phyloP scores from a whole-genome alignment of 37 sponge, comb jelly and placozoan species.

The Dysidea cf. avara region DNA sequence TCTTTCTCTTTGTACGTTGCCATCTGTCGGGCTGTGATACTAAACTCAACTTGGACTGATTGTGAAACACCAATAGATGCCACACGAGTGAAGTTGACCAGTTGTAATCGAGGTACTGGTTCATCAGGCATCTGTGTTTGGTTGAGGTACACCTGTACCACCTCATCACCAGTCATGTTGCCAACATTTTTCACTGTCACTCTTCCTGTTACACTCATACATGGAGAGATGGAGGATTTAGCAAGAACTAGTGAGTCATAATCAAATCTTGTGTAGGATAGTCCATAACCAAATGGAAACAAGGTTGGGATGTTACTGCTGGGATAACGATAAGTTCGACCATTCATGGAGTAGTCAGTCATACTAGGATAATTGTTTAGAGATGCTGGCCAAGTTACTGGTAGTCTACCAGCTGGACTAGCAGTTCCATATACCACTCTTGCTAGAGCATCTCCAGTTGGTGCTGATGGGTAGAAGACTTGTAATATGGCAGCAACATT shows the following conservation, averaged over 20 bases:
- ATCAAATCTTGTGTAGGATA: conserved; percentile 51
- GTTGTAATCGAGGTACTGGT: no score
- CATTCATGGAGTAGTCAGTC: conserved; percentile 58
- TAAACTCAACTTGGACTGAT: no score
- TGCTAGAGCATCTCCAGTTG: conserved; percentile 31
- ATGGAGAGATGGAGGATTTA: conserved; percentile 16
- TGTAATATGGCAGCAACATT: conserved; percentile 42
- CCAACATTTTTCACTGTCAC: conserved; percentile 51
- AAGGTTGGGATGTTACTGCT: conserved; percentile 31
- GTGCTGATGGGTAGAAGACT: conserved; percentile 48
- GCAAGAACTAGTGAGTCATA: conserved; percentile 25
- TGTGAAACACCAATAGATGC: no score
- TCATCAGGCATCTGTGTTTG: no score
- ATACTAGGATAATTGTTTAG: conserved; percentile 54
- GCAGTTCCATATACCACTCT: conserved; percentile 30
- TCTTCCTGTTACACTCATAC: conserved; percentile 29
- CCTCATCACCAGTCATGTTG: conserved; percentile 37
- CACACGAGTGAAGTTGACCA: no score
- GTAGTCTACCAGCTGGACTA: conserved; percentile 52
- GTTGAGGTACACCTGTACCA: no score
- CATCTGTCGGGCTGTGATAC: no score
- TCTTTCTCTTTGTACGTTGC: no score
- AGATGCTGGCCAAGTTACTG: conserved; percentile 62
- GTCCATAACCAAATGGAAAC: conserved; percentile 68
- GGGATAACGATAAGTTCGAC: conserved; percentile 63